A percentile compares a stretch with the other conserved stretches of the same genome.
These are phyloP conservation scores for Tetranychus piercei DNA, from an alignment of 2,888 invertebrate genomes.

Conservation along the genomic window DNA sequence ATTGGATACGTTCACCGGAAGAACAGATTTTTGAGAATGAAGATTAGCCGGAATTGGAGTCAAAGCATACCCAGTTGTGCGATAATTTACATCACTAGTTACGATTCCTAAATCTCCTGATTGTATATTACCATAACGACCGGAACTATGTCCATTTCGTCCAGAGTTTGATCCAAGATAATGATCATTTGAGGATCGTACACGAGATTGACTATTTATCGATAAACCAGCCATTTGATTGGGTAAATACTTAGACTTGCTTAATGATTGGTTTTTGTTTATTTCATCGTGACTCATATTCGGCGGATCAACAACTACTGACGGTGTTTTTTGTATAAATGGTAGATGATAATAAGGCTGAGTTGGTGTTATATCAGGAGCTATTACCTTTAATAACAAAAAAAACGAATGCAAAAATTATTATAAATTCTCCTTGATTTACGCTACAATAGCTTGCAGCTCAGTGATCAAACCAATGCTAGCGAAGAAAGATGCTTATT, in stretches of 20 bases:
- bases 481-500: not conserved
- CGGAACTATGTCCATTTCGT: not conserved
- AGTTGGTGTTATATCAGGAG: not conserved
- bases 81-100: not conserved
- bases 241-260: not conserved
- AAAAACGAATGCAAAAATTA: not conserved
- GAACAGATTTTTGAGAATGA: conserved; percentile 2
- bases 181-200: not conserved
- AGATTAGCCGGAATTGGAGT: not conserved
- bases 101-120: not conserved
- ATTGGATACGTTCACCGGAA: conserved; percentile 1
- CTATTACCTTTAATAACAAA: not conserved
- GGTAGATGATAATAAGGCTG: conserved; percentile 4
- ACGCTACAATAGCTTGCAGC: no score
- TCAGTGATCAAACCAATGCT: no score
- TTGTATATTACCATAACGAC: not conserved
- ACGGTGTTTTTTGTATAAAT: not conserved
- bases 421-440: no score
- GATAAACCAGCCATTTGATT: not conserved
- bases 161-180: not conserved
- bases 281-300: not conserved
- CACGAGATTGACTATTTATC: not conserved
- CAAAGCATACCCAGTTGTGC: not conserved
- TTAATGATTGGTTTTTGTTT: not conserved
- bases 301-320: not conserved